Conservation (phyloP, 2,888 invertebrate genomes). For the Isotomurus palustris region DNA sequence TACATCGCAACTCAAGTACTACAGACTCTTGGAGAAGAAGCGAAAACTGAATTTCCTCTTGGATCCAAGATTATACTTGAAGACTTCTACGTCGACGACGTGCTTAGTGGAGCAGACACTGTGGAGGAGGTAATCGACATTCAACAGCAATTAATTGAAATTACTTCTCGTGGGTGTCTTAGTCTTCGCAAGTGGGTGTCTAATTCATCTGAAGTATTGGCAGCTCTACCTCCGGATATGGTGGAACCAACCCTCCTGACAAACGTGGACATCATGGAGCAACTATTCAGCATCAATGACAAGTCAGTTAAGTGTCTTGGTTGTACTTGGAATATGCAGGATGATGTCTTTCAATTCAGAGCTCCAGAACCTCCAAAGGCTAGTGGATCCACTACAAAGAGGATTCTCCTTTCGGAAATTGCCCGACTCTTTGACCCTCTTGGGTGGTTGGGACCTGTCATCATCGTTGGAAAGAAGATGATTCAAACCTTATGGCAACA, state of each 20-base stretch:
- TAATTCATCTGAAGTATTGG: constrained; percentile 8
- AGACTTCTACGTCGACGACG: constrained; percentile 48
- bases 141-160: neutral
- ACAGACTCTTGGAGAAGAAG: constrained; percentile 45
- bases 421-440: no score
- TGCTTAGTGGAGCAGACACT: constrained; percentile 5
- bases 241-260: neutral
- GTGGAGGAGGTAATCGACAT: constrained; percentile 3
- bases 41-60: constrained; percentile 18
- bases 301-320: constrained; percentile 22
- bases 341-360: constrained; percentile 13
- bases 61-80: constrained; percentile 27
- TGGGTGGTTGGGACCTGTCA: no score
- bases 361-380: neutral
- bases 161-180: constrained; percentile 5
- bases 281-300: no score
- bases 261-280: neutral
- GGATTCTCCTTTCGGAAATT: no score
- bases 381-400: no score
- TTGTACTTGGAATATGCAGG: constrained; percentile 15
- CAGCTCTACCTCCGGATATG: constrained; percentile 10
- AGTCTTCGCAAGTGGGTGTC: constrained; percentile 23
- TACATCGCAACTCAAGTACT: constrained; percentile 32
- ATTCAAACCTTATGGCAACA: no score
- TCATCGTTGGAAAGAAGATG: no score